Evolutionary conservation across 2,113 vertebrate species (phyloP).

Genomic region (Tor tambroides): DNA sequence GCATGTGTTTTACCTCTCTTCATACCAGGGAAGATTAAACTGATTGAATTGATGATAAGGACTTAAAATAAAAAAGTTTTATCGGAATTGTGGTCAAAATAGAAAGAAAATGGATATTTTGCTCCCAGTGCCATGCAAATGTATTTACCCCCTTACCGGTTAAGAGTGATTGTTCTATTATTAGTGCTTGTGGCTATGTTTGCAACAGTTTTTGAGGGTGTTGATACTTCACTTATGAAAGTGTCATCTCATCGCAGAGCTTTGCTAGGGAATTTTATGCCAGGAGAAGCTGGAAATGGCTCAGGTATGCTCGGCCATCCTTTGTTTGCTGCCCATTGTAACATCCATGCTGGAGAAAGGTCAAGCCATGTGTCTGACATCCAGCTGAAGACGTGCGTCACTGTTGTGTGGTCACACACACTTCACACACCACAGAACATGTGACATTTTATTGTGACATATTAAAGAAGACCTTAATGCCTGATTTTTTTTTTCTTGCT

Average conservation of each 20-base stretch:
- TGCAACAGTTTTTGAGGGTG: not conserved
- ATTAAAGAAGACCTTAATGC: not conserved
- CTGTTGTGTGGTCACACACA: not conserved
- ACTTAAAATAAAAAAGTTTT: constrained; percentile 60
- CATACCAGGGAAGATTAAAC: constrained; percentile 60
- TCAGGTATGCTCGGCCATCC: not conserved
- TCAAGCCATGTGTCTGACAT: constrained; percentile 25
- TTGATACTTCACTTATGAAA: not conserved
- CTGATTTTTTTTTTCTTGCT: not conserved
- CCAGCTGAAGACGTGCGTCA: not conserved
- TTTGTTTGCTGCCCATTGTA: constrained; percentile 7
- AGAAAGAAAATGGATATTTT: not conserved
- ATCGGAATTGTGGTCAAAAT: constrained; percentile 2
- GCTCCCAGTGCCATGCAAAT: not conserved
- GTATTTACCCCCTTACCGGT: not conserved
- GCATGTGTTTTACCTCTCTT: constrained; percentile 68
- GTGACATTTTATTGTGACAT: constrained; percentile 3
- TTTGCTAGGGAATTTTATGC: not conserved
- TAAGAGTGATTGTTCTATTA: not conserved
- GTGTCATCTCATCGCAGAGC: not conserved
- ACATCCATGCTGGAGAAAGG: not conserved
- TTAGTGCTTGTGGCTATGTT: constrained; percentile 6
- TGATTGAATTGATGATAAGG: constrained; percentile 67
- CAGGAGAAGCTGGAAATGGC: not conserved
- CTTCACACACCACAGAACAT: not conserved